Conservation (phyloP, 2,888 invertebrate species). For the Thereva unica region DNA sequence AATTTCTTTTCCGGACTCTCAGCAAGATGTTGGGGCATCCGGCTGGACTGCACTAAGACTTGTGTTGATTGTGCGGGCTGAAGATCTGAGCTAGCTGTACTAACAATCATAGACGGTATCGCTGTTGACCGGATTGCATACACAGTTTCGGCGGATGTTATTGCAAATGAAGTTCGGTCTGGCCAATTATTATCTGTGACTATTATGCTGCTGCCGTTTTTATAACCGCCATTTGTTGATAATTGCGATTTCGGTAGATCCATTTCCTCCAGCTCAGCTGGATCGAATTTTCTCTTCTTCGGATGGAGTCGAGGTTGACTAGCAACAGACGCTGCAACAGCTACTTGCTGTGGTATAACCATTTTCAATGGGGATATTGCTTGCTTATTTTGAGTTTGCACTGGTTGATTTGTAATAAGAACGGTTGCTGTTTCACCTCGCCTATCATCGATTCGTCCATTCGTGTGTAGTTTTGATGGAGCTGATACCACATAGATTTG, state of each 20-base stretch:
- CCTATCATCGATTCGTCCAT: conserved; percentile 50
- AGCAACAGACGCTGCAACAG: conserved; percentile 55
- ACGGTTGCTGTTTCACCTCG: conserved; percentile 47
- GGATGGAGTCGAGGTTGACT: conserved; percentile 74
- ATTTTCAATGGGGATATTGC: conserved; percentile 48
- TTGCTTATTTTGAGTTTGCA: conserved; percentile 43
- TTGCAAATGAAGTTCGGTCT: conserved; percentile 29
- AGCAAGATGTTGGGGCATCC: conserved; percentile 42
- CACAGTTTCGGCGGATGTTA: conserved; percentile 43
- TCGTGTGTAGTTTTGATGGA: conserved; percentile 46
- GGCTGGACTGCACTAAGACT: conserved; percentile 42
- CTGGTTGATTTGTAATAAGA: conserved; percentile 46
- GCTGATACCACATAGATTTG: conserved; percentile 44
- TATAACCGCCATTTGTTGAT: conserved; percentile 20
- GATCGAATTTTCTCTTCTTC: conserved; percentile 74
- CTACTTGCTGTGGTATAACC: conserved; percentile 61
- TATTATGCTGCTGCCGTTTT: conserved; percentile 29
- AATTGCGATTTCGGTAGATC: conserved; percentile 42
- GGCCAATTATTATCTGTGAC: conserved; percentile 29
- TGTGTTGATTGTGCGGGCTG: conserved; percentile 43
- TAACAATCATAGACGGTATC: conserved; percentile 44
- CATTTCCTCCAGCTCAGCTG: conserved; percentile 56
- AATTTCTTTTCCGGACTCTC: conserved; percentile 49
- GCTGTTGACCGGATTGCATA: conserved; percentile 45
- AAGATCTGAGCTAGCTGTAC: conserved; percentile 36